A percentile compares a stretch with the other conserved stretches of the same genome.
phyloP scores from a whole-genome alignment of 2,113 vertebrate genomes.

The Cebidichthys violaceus region DNA sequence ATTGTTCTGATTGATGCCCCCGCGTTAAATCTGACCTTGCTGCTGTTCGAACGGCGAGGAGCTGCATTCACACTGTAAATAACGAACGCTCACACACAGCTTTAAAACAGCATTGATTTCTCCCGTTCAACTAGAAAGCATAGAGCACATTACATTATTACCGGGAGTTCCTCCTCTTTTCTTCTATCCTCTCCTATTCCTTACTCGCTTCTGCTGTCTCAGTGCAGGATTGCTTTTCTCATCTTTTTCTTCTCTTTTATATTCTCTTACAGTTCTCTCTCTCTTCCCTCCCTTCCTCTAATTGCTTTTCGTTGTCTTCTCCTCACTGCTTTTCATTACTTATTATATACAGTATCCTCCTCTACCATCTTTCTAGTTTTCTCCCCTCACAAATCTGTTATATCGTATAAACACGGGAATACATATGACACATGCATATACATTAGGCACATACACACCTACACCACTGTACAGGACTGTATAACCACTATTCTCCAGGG shows the following conservation, averaged over 20 bases:
- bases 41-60: constrained; percentile 39
- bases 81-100: constrained; percentile 35
- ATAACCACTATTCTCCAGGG: constrained; percentile 45
- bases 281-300: background rate
- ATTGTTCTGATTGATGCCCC: constrained; percentile 58
- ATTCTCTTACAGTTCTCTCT: background rate
- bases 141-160: constrained; percentile 53
- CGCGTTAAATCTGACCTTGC: constrained; percentile 66
- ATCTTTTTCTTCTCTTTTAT: background rate
- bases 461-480: constrained; percentile 26
- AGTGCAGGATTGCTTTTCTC: background rate
- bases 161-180: background rate
- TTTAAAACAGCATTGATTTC: constrained; percentile 59
- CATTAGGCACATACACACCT: background rate
- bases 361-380: constrained; percentile 2
- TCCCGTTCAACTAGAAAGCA: constrained; percentile 42
- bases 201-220: background rate
- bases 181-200: background rate
- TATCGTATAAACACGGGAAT: constrained; percentile 16
- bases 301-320: background rate
- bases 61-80: constrained; percentile 50
- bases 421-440: background rate
- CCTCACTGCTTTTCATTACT: background rate
- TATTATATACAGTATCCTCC: background rate
- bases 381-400: constrained; percentile 10